Evolutionary conservation across 2,888 invertebrate species (phyloP).

Genomic region (Cerastoderma edule): DNA sequence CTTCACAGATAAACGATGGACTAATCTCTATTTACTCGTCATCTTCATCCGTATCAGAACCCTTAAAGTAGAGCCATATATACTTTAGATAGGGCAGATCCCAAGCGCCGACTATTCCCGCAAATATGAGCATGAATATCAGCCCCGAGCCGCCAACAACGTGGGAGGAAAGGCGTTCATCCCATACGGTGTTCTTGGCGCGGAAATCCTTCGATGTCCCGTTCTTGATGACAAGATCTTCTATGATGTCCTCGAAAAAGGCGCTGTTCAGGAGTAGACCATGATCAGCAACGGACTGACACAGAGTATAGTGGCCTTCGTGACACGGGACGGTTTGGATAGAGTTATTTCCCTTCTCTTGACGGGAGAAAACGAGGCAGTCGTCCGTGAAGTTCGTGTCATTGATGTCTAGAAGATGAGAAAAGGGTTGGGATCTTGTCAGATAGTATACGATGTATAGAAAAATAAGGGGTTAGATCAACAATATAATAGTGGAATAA

Average conservation of each 20-base stretch:
- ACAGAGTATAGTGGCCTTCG: background rate
- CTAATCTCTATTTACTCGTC: too few species aligned
- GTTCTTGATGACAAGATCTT: conserved; percentile 5
- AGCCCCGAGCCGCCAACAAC: conserved; percentile 19
- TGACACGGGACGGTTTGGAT: background rate
- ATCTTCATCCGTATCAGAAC: too few species aligned
- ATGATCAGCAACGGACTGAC: conserved; percentile 7
- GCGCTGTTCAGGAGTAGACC: background rate
- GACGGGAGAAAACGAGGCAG: background rate
- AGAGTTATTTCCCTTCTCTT: background rate
- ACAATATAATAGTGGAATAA: background rate
- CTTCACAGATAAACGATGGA: too few species aligned
- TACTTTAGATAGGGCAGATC: conserved; percentile 17
- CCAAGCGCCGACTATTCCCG: background rate
- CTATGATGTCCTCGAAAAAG: conserved; percentile 7
- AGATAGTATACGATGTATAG: background rate
- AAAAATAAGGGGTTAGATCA: background rate
- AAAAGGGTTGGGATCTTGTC: background rate
- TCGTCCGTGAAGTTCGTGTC: background rate
- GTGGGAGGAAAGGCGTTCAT: background rate
- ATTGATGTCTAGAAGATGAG: background rate
- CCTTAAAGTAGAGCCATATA: too few species aligned
- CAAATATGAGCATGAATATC: conserved; percentile 13
- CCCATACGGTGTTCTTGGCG: conserved; percentile 7
- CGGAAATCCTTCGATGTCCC: conserved; percentile 16